Percentiles rank a stretch among this genome's conserved stretches.
Evolutionary conservation across 2,888 invertebrate species (phyloP).

Genomic region (Caenorhabditis sp.): DNA sequence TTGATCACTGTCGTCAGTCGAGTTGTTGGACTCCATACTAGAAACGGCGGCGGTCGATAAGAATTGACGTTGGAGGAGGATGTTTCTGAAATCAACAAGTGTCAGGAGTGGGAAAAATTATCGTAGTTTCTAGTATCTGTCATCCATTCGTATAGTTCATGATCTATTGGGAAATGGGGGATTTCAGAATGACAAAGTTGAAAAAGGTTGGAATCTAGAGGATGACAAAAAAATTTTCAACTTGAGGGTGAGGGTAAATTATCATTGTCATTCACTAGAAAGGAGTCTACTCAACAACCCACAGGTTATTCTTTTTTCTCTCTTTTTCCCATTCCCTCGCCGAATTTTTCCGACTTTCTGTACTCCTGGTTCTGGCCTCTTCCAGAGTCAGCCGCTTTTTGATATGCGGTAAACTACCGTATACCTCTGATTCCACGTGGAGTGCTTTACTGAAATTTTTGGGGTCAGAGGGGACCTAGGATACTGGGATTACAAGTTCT

Average conservation of each 20-base stretch:
- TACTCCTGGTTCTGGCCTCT: slow-evolving; percentile 27
- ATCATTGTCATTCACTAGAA: slow-evolving; percentile 11
- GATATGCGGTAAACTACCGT: slow-evolving; percentile 52
- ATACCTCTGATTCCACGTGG: slow-evolving; percentile 42
- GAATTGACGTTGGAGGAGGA: slow-evolving; percentile 73
- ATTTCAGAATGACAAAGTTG: slow-evolving; percentile 29
- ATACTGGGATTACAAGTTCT: slow-evolving; percentile 59
- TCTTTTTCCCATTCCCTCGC: slow-evolving; percentile 42
- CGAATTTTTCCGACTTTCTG: slow-evolving; percentile 55
- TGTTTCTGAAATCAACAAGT: slow-evolving; percentile 58
- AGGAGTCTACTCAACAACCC: slow-evolving; percentile 29
- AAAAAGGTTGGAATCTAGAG: not conserved
- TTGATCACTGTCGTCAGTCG: slow-evolving; percentile 69
- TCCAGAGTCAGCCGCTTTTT: slow-evolving; percentile 28
- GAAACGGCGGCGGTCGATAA: slow-evolving; percentile 71
- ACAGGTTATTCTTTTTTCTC: slow-evolving; percentile 61
- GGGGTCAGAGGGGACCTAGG: not conserved
- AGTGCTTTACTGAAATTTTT: slow-evolving; percentile 46
- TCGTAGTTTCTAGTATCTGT: slow-evolving; percentile 11
- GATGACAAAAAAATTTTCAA: not conserved
- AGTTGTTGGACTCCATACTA: slow-evolving; percentile 71
- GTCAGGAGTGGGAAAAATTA: not conserved
- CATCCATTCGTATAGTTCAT: not conserved
- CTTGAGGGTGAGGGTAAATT: not conserved
- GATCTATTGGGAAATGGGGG: not conserved